Conservation (phyloP, 2,888 invertebrate species). For the Synergus japonicus region DNA sequence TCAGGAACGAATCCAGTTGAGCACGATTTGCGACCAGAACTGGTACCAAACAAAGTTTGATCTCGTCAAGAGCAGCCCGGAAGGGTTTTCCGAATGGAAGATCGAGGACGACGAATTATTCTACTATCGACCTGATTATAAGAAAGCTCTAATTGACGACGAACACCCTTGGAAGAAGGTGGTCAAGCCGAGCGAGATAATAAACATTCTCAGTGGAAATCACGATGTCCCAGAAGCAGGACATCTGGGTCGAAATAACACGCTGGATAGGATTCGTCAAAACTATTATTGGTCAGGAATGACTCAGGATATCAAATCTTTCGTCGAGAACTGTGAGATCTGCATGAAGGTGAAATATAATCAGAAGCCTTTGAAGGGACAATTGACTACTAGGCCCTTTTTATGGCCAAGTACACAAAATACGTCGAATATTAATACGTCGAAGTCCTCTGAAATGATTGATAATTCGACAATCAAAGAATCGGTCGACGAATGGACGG, state of each 20-base stretch:
- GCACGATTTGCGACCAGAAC: too few species aligned
- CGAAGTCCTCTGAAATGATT: neutral
- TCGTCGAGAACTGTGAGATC: neutral
- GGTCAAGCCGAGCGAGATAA: too few species aligned
- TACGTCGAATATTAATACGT: too few species aligned
- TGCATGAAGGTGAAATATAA: neutral
- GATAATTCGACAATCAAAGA: neutral
- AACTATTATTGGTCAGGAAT: neutral
- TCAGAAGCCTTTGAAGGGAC: neutral
- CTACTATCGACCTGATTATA: conserved; percentile 19
- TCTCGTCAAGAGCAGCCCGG: conserved; percentile 21
- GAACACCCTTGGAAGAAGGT: neutral
- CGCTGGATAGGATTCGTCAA: conserved; percentile 46
- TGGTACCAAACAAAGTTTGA: neutral
- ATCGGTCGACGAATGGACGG: too few species aligned
- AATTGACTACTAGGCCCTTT: too few species aligned
- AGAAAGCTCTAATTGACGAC: conserved; percentile 40
- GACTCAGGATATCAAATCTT: neutral
- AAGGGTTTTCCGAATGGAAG: conserved; percentile 36
- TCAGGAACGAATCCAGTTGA: too few species aligned
- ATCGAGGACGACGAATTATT: conserved; percentile 1
- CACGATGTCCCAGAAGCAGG: neutral
- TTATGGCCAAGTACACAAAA: too few species aligned
- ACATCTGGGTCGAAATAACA: conserved; percentile 51
- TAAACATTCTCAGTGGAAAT: too few species aligned